Conservation (phyloP, 37 sponge, comb jelly and placozoan species). For the Tethya wilhelma region DNA sequence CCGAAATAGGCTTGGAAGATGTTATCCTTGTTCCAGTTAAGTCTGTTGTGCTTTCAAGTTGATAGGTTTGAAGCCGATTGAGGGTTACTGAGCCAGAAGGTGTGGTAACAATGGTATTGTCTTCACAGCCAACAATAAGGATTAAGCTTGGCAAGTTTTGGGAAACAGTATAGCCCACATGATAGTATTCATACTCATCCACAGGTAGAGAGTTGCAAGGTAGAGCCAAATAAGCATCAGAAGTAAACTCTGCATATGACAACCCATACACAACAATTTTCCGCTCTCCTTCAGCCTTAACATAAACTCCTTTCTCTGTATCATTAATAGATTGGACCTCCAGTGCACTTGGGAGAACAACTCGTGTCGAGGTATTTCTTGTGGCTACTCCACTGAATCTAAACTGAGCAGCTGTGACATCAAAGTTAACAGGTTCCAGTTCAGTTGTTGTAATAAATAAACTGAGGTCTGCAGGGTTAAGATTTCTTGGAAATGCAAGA, state of each 20-base stretch:
- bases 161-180: background rate
- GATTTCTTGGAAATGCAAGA: slow-evolving; percentile 14
- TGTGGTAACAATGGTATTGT: slow-evolving; percentile 47
- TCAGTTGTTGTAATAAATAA: slow-evolving; percentile 22
- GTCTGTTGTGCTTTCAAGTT: slow-evolving; percentile 9
- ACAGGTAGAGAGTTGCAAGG: slow-evolving; percentile 25
- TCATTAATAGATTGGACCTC: slow-evolving; percentile 7
- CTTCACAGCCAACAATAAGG: slow-evolving; percentile 50
- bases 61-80: slow-evolving; percentile 1
- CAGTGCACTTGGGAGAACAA: slow-evolving; percentile 16
- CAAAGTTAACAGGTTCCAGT: slow-evolving; percentile 8
- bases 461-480: background rate
- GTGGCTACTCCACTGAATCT: slow-evolving; percentile 6
- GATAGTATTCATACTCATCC: slow-evolving; percentile 47
- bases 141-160: background rate
- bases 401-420: slow-evolving; percentile 6
- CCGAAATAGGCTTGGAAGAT: slow-evolving; percentile 31
- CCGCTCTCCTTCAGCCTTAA: slow-evolving; percentile 9
- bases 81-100: slow-evolving; percentile 25
- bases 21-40: slow-evolving; percentile 37
- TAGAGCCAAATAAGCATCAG: slow-evolving; percentile 59
- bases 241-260: slow-evolving; percentile 20
- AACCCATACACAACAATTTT: slow-evolving; percentile 54
- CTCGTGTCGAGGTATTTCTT: background rate
- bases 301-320: slow-evolving; percentile 39